Conservation (phyloP, 2,888 invertebrate species). For the Neuroscelio doddi region DNA sequence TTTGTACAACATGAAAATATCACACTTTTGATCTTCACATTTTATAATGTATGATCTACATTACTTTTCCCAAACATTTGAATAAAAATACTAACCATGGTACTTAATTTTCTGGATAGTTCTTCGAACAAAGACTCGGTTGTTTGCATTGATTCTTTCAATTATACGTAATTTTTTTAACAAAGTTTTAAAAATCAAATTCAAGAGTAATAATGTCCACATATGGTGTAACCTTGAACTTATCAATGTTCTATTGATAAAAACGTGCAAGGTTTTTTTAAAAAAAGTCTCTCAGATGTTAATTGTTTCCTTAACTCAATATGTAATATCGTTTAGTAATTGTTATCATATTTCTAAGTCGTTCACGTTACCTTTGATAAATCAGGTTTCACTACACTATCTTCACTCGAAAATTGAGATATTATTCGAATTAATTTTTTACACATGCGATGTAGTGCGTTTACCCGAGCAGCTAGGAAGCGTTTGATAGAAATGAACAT, state of each 20-base stretch:
- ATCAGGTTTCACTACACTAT: background rate
- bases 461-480: slow-evolving; percentile 23
- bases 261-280: background rate
- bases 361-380: background rate
- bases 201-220: slow-evolving; percentile 58
- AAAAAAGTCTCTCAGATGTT: background rate
- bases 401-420: too few relatives aligned
- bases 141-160: slow-evolving; percentile 10
- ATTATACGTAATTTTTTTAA: slow-evolving; percentile 47
- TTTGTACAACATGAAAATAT: too few relatives aligned
- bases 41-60: too few relatives aligned
- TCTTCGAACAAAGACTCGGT: background rate
- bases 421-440: background rate
- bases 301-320: background rate
- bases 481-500: slow-evolving; percentile 30
- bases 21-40: too few relatives aligned
- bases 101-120: slow-evolving; percentile 17
- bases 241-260: background rate
- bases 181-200: slow-evolving; percentile 52
- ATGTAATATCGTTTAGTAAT: background rate
- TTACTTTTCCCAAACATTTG: background rate
- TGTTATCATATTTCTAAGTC: background rate
- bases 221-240: slow-evolving; percentile 50
- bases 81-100: slow-evolving; percentile 20
- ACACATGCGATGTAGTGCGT: slow-evolving; percentile 12